Evolutionary conservation across 2,888 invertebrate genomes (phyloP).

Genomic region (Heliconius hortense): DNA sequence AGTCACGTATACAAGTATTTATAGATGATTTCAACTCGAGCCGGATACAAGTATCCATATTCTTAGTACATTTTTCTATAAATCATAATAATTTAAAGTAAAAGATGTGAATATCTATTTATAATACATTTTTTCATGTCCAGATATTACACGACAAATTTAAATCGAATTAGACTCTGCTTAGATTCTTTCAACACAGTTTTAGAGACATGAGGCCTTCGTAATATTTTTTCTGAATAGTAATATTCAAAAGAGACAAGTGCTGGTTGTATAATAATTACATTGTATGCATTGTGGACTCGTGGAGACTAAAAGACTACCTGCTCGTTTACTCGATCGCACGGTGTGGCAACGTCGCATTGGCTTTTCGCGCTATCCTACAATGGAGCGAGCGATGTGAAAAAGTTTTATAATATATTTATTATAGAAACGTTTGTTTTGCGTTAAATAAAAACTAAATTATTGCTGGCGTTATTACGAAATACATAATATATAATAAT

Average conservation of each 20-base stretch:
- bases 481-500: constrained; percentile 42
- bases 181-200: constrained; percentile 51
- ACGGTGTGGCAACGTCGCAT: constrained; percentile 79
- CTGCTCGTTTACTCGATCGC: constrained; percentile 73
- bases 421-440: constrained; percentile 53
- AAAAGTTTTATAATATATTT: constrained; percentile 57
- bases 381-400: constrained; percentile 65
- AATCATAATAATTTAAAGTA: neutral
- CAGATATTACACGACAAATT: neutral
- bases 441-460: constrained; percentile 46
- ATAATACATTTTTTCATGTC: neutral
- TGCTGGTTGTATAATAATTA: constrained; percentile 74
- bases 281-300: constrained; percentile 64
- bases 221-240: constrained; percentile 50
- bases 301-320: constrained; percentile 59
- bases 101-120: neutral
- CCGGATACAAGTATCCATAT: constrained; percentile 31
- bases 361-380: constrained; percentile 73
- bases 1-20: constrained; percentile 32
- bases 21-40: constrained; percentile 31
- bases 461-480: constrained; percentile 61
- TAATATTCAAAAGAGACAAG: constrained; percentile 63
- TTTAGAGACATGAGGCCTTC: constrained; percentile 69
- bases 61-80: neutral
- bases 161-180: constrained; percentile 61